Conservation (phyloP, 2,113 vertebrate genomes). For the Nycticebus coucang region DNA sequence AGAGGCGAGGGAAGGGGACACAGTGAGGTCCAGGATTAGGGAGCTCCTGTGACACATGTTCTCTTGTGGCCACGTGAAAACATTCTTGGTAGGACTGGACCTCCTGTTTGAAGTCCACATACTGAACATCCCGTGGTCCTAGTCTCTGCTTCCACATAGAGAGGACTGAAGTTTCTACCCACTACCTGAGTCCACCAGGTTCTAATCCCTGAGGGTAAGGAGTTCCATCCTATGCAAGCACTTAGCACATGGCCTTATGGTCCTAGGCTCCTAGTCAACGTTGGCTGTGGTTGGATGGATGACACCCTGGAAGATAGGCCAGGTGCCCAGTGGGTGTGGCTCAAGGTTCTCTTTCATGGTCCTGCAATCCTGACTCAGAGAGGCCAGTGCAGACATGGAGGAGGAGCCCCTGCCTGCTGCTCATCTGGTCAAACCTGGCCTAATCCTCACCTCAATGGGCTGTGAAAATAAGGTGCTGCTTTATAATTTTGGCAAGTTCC, state of each 20-base stretch:
- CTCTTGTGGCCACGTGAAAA: background rate
- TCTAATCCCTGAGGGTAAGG: background rate
- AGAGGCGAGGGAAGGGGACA: background rate
- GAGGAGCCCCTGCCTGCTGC: rapidly evolving
- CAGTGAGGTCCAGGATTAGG: background rate
- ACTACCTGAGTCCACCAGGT: background rate
- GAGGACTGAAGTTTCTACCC: background rate
- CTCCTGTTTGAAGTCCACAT: background rate
- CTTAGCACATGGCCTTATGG: rapidly evolving
- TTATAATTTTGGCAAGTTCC: background rate
- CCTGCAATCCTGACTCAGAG: background rate
- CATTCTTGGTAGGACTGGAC: background rate
- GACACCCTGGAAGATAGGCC: background rate
- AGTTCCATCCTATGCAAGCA: no score
- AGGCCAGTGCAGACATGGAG: background rate
- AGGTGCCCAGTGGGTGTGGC: rapidly evolving
- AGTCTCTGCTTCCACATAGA: background rate
- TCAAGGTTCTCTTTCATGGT: background rate
- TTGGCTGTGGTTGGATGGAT: background rate
- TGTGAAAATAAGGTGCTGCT: background rate
- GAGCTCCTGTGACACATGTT: rapidly evolving
- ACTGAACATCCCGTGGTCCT: background rate
- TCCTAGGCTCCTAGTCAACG: background rate
- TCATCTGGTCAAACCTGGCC: background rate
- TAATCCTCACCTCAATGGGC: rapidly evolving